phyloP scores from a whole-genome alignment of 2,888 invertebrate species.

The Yponomeuta malinellus region DNA sequence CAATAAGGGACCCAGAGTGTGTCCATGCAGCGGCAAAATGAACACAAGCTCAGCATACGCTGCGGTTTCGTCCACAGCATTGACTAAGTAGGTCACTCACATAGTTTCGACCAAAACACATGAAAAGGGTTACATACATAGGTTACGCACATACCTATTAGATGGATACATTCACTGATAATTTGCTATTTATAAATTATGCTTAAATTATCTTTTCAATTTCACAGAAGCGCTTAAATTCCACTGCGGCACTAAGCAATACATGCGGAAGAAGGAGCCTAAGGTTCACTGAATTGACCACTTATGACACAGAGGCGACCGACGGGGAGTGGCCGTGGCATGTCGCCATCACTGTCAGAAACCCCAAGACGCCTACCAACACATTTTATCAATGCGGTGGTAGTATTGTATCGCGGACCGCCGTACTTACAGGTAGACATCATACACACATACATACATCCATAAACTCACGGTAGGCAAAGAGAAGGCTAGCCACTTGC shows the following conservation, averaged over 20 bases:
- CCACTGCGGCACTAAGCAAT: slow-evolving; percentile 30
- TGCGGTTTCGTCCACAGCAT: too few relatives aligned
- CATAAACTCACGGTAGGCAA: too few relatives aligned
- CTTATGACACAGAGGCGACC: slow-evolving; percentile 45
- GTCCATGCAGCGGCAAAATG: too few relatives aligned
- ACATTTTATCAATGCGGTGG: slow-evolving; percentile 56
- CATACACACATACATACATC: background rate
- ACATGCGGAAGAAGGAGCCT: slow-evolving; percentile 53
- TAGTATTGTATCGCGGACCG: slow-evolving; percentile 54
- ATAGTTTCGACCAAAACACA: too few relatives aligned
- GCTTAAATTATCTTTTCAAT: slow-evolving; percentile 28
- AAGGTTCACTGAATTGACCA: slow-evolving; percentile 49
- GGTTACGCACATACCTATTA: too few relatives aligned
- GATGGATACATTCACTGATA: too few relatives aligned
- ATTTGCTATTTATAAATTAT: background rate
- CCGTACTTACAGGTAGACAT: slow-evolving; percentile 54
- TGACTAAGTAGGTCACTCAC: too few relatives aligned
- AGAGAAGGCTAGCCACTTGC: too few relatives aligned
- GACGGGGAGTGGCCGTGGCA: slow-evolving; percentile 70
- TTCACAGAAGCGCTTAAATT: slow-evolving; percentile 36
- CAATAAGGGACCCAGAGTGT: background rate
- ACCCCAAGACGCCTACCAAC: slow-evolving; percentile 23
- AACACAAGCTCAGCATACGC: too few relatives aligned
- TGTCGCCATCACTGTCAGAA: slow-evolving; percentile 47
- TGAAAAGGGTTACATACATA: too few relatives aligned